Evolutionary conservation across 2,888 invertebrate genomes (phyloP).

Genomic region (Melikaiella ostensackeni): DNA sequence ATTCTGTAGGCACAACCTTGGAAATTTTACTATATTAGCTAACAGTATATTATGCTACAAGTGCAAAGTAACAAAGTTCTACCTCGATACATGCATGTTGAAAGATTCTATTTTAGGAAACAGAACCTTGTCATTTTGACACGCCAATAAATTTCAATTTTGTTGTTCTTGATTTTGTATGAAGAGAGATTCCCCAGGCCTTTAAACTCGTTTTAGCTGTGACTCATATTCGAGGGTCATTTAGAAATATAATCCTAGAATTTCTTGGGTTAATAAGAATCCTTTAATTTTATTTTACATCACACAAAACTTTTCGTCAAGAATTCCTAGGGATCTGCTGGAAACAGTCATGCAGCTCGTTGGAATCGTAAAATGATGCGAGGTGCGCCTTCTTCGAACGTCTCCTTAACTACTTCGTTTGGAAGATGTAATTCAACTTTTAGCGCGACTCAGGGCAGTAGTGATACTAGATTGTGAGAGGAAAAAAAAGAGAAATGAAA

Average conservation of each 20-base stretch:
- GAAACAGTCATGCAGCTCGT: conserved; percentile 29
- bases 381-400: conserved; percentile 27
- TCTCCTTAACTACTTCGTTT: conserved; percentile 35
- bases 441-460: not conserved
- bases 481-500: too few species aligned
- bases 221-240: not conserved
- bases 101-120: too few species aligned
- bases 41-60: too few species aligned
- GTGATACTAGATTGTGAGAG: not conserved
- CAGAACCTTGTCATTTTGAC: too few species aligned
- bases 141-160: too few species aligned
- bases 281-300: not conserved
- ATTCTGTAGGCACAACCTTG: too few species aligned
- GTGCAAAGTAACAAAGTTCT: too few species aligned
- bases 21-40: too few species aligned
- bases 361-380: conserved; percentile 35
- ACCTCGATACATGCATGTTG: too few species aligned
- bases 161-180: too few species aligned
- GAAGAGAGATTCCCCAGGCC: too few species aligned
- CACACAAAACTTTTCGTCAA: not conserved
- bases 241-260: not conserved
- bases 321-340: not conserved
- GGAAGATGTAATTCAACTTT: conserved; percentile 35
- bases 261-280: not conserved
- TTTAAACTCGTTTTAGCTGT: too few species aligned